Percentiles rank a stretch among this genome's conserved stretches.
These are phyloP conservation scores for Capromys pilorides DNA, from an alignment of 2,797 vertebrate species.

Conservation along the genomic window DNA sequence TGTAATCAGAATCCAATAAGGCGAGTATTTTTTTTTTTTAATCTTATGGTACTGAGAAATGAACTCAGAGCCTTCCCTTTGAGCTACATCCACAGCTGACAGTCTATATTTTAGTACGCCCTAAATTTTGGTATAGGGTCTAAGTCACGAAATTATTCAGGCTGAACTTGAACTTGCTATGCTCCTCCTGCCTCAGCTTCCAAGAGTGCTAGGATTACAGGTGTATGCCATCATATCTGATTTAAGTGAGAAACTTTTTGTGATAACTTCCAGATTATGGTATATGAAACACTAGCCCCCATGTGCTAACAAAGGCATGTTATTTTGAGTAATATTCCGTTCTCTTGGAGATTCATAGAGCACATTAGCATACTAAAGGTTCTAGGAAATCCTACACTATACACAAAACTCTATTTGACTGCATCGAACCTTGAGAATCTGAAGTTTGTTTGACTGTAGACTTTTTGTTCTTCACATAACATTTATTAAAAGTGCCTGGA, in stretches of 20 bases:
- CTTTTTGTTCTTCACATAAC: not conserved
- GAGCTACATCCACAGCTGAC: not conserved
- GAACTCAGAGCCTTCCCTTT: not conserved
- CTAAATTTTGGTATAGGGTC: not conserved
- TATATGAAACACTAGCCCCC: not conserved
- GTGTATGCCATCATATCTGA: not conserved
- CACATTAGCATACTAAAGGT: not conserved
- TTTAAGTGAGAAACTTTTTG: not conserved
- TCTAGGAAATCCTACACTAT: not conserved
- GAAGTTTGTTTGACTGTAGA: slow-evolving; percentile 5
- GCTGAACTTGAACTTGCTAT: not conserved
- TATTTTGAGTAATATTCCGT: not conserved
- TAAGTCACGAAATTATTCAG: not conserved
- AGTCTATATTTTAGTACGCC: too few species aligned
- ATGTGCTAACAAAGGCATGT: not conserved
- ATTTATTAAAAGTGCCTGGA: not conserved
- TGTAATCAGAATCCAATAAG: slow-evolving; percentile 12
- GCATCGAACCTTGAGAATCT: not conserved
- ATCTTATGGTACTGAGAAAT: not conserved
- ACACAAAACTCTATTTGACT: not conserved
- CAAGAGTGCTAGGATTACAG: not conserved
- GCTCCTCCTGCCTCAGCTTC: not conserved
- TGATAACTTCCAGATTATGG: not conserved
- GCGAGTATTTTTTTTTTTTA: not conserved
- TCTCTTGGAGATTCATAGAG: not conserved